Conservation (phyloP, 2,113 vertebrate species). For the Callorhinus ursinus region DNA sequence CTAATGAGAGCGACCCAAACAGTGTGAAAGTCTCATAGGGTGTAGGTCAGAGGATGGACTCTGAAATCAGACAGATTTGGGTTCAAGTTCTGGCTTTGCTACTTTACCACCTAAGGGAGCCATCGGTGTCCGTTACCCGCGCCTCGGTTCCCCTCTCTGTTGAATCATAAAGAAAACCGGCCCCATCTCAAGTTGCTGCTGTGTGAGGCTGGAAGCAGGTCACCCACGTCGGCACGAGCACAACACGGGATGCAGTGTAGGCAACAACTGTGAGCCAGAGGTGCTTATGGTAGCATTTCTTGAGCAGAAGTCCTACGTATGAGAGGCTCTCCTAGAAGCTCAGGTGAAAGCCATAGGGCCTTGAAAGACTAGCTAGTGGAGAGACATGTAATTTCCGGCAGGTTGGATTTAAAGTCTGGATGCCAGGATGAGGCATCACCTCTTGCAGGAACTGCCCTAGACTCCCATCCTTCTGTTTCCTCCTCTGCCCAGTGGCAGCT, state of each 20-base stretch:
- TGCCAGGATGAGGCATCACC: not conserved
- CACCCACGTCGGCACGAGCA: not conserved
- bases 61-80: not conserved
- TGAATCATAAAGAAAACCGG: not conserved
- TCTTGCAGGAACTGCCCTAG: not conserved
- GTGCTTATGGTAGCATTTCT: not conserved
- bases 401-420: not conserved
- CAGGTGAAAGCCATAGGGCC: not conserved
- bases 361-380: not conserved
- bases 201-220: not conserved
- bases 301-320: not conserved
- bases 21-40: not conserved
- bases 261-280: not conserved
- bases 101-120: not conserved
- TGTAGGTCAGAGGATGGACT: not conserved
- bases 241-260: rapidly evolving
- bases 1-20: not conserved
- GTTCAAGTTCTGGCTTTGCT: not conserved
- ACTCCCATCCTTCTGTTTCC: not conserved
- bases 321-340: not conserved
- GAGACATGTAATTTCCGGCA: not conserved
- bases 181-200: not conserved
- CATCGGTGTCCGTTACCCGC: not conserved
- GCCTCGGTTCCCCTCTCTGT: not conserved
- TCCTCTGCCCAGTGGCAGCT: not conserved